Percentiles rank a stretch among this genome's conserved stretches.
These are phyloP conservation scores for Aphelenchoides fujianensis DNA, from an alignment of 1,140 invertebrate genomes.

Conservation along the genomic window DNA sequence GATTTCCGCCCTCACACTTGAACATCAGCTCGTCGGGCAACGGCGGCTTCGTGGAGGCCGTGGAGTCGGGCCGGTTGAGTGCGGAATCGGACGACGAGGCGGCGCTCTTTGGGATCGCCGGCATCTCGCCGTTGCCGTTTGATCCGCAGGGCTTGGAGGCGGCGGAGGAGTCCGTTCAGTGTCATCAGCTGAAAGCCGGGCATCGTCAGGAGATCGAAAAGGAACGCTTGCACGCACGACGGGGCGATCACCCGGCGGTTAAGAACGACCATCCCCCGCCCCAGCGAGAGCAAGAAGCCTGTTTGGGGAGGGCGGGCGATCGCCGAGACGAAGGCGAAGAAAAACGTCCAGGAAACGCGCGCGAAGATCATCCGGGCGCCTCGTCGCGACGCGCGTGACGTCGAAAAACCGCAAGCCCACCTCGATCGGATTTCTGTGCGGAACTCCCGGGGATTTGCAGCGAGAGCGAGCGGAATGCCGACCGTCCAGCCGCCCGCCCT, in stretches of 20 bases:
- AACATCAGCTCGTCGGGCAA: conserved; percentile 23
- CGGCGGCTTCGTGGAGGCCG: background rate
- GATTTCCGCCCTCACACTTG: too few relatives aligned
- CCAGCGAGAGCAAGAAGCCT: too few relatives aligned
- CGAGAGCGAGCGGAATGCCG: background rate
- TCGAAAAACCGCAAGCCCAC: background rate
- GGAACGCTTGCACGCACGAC: background rate
- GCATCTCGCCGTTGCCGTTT: background rate
- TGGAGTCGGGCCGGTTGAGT: background rate
- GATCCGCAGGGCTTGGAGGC: background rate
- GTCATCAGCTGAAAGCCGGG: background rate
- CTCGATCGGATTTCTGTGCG: too few relatives aligned
- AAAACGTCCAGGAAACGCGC: background rate
- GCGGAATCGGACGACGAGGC: too few relatives aligned
- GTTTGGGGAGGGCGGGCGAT: background rate
- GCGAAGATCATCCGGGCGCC: background rate
- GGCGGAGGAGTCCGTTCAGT: conserved; percentile 3
- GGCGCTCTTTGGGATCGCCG: background rate
- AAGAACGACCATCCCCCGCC: background rate
- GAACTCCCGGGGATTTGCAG: background rate
- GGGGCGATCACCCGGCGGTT: too few relatives aligned
- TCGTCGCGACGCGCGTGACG: background rate
- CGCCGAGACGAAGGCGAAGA: background rate
- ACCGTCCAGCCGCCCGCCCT: too few relatives aligned
- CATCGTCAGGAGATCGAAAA: background rate